Percentiles rank a stretch among this genome's conserved stretches.
Conservation (phyloP, 2,113 vertebrate species). For the Atractosteus spatula region DNA sequence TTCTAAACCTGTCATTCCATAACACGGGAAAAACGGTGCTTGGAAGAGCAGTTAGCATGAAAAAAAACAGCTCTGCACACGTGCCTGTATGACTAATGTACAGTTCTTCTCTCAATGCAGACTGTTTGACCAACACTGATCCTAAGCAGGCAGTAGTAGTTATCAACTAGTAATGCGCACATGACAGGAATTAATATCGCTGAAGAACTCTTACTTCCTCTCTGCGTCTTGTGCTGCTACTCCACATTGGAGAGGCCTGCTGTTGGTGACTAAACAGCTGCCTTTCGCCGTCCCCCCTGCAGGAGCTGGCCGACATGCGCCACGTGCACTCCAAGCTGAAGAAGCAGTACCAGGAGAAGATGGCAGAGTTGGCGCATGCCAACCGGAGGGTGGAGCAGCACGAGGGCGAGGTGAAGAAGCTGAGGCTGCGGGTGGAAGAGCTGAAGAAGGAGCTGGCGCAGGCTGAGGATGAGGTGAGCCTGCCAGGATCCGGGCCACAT, state of each 20-base stretch:
- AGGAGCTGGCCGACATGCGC: constrained; percentile 92
- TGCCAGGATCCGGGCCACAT: not conserved
- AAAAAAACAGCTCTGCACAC: too few species aligned
- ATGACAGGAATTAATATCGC: not conserved
- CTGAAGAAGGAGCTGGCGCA: constrained; percentile 96
- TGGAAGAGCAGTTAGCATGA: too few species aligned
- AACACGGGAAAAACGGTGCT: too few species aligned
- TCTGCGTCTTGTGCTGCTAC: not conserved
- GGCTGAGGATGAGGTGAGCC: constrained; percentile 85
- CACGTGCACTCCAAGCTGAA: constrained; percentile 90
- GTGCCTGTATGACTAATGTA: too few species aligned
- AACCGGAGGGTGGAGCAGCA: constrained; percentile 88
- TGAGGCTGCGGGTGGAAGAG: constrained; percentile 89
- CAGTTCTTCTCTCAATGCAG: too few species aligned
- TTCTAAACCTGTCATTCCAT: too few species aligned
- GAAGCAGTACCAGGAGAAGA: constrained; percentile 94
- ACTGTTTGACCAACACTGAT: too few species aligned
- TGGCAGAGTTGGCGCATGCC: constrained; percentile 81
- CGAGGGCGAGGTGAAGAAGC: constrained; percentile 88
- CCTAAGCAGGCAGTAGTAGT: too few species aligned
- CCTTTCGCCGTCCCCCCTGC: not conserved
- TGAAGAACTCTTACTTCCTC: not conserved
- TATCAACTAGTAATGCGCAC: not conserved
- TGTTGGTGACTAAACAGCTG: too few species aligned
- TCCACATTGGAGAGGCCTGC: not conserved